These are phyloP conservation scores for Acronicta leporina DNA, from an alignment of 2,888 invertebrate species.

Conservation along the genomic window DNA sequence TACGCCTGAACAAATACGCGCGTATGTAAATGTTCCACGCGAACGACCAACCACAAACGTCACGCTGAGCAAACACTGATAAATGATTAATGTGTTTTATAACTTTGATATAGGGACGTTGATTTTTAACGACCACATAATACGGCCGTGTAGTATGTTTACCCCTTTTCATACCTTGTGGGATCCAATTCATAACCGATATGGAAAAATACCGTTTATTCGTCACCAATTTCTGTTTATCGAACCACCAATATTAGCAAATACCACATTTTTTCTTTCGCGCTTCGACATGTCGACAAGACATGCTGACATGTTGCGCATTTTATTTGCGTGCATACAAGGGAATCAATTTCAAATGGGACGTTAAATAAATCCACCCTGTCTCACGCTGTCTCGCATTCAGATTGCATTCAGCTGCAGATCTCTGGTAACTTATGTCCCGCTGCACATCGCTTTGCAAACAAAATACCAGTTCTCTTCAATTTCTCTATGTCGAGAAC, in stretches of 20 bases:
- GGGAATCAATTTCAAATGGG: constrained; percentile 65
- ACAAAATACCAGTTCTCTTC: constrained; percentile 50
- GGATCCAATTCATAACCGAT: constrained; percentile 9
- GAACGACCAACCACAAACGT: constrained; percentile 62
- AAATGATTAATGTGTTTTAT: constrained; percentile 66
- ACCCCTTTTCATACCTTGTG: constrained; percentile 9
- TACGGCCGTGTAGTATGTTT: background rate
- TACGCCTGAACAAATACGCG: constrained; percentile 76
- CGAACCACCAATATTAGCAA: constrained; percentile 5
- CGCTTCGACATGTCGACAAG: constrained; percentile 28
- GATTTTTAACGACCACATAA: constrained; percentile 42
- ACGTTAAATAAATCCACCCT: constrained; percentile 69
- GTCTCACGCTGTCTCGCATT: constrained; percentile 62
- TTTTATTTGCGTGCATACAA: constrained; percentile 62
- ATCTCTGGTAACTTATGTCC: constrained; percentile 64
- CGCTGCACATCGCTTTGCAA: constrained; percentile 52
- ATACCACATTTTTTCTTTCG: constrained; percentile 11
- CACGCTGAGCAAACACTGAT: constrained; percentile 58
- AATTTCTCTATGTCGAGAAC: constrained; percentile 45
- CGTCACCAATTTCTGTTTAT: background rate
- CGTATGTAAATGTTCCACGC: constrained; percentile 71
- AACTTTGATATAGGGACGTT: constrained; percentile 44
- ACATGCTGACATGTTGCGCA: constrained; percentile 54
- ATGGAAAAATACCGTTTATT: constrained; percentile 4
- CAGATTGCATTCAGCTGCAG: constrained; percentile 71